These are phyloP conservation scores for Helicoverpa armigera DNA, from an alignment of 1,140 invertebrate genomes.

Conservation along the genomic window DNA sequence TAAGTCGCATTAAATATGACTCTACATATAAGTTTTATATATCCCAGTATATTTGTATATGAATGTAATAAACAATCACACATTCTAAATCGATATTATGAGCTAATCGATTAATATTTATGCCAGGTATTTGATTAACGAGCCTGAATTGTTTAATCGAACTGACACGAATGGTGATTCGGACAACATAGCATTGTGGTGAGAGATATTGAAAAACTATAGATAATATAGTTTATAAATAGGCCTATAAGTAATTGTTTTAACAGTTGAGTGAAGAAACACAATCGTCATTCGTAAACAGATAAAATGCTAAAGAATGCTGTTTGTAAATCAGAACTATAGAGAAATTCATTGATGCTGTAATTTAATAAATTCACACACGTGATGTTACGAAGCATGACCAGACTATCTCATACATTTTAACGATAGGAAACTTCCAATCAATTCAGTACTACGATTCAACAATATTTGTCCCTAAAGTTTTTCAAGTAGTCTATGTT, in stretches of 20 bases:
- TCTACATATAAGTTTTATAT: too few relatives aligned
- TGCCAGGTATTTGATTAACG: slow-evolving; percentile 7
- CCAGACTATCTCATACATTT: background rate
- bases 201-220: background rate
- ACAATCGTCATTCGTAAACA: too few relatives aligned
- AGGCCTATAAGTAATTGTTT: too few relatives aligned
- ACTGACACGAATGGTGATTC: slow-evolving; percentile 8
- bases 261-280: too few relatives aligned
- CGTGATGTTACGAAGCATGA: background rate
- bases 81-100: slow-evolving; percentile 33
- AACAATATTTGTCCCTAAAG: background rate
- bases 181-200: background rate
- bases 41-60: too few relatives aligned
- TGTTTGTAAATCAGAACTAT: too few relatives aligned
- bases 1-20: too few relatives aligned
- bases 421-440: slow-evolving; percentile 2
- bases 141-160: slow-evolving; percentile 20
- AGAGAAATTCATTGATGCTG: background rate
- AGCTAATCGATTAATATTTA: slow-evolving; percentile 38
- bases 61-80: background rate
- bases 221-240: background rate
- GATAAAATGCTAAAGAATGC: too few relatives aligned
- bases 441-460: background rate
- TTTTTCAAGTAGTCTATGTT: slow-evolving; percentile 7
- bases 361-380: background rate